A percentile compares a stretch with the other conserved stretches of the same genome.
Evolutionary conservation across 2,797 vertebrate species (phyloP).

Genomic region (Malacoctenus gilli): DNA sequence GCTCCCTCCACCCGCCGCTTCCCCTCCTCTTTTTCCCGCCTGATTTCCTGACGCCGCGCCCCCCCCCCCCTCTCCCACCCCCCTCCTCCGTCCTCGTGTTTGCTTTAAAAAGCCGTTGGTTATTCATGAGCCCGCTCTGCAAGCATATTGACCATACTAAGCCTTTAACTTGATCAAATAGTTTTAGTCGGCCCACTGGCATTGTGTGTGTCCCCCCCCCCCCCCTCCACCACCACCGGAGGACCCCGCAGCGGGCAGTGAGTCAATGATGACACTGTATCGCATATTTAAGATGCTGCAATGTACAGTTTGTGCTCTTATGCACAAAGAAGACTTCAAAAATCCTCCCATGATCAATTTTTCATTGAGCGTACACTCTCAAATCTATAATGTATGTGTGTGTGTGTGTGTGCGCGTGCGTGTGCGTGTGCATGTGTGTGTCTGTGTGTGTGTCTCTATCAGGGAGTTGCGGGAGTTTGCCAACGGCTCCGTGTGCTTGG

Average conservation of each 20-base stretch:
- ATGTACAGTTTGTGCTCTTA: conserved; percentile 11
- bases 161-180: conserved; percentile 65
- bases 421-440: too few species aligned
- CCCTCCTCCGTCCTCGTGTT: conserved; percentile 37
- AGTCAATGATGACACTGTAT: conserved; percentile 16
- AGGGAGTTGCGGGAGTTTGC: conserved; percentile 93
- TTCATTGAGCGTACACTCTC: conserved; percentile 45
- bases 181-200: conserved; percentile 20
- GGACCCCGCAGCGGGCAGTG: too few species aligned
- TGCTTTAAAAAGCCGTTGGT: conserved; percentile 67
- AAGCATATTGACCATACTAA: conserved; percentile 66
- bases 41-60: too few species aligned
- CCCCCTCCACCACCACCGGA: too few species aligned
- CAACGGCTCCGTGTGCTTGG: conserved; percentile 90
- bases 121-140: conserved; percentile 66
- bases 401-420: too few species aligned
- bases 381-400: conserved; percentile 71
- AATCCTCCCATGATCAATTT: conserved; percentile 60
- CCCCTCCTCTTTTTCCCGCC: neutral
- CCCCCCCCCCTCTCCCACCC: too few species aligned
- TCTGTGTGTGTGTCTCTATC: too few species aligned
- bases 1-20: too few species aligned
- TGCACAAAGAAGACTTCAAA: conserved; percentile 29
- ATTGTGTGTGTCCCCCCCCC: too few species aligned
- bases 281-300: conserved; percentile 18